Evolutionary conservation across 2,888 invertebrate species (phyloP), one percentile per base, ranked within the genome.

Genomic region (Phortica magna): DNA sequence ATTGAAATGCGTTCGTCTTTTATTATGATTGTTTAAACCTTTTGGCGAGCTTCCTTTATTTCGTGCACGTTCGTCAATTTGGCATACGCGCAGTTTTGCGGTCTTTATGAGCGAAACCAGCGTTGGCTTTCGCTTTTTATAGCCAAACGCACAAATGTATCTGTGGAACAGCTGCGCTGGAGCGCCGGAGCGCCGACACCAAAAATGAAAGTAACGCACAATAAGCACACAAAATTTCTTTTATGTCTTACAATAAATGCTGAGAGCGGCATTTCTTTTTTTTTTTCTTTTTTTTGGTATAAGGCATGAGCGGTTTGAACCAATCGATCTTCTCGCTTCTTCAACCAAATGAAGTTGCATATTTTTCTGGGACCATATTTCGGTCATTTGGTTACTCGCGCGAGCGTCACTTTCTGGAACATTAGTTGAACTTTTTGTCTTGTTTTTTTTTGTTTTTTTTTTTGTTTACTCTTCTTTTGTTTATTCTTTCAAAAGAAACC

Each of bases 71-170:
- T 74, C 55, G 74, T 53, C 12, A 57, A 59, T 55, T 71, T 71
- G 53, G 70, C 70, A 82, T 87, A 84, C 88, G 82, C 81, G 83
- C 84, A 83, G 83, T 88, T 88, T 86, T 84, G 83, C 82, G 81
- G 84, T 85, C 87, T 87, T 84, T 89, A 85, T 89, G 88, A 89
- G 89, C 89, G 77, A 88, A 88, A 85, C 85, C 81, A 83, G 79
- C 81, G 82, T 76, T 78, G 82, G 84, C 84, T 83, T 84, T 84
- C 83, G 89, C 87, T 88, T 89, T 88, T 89, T 88, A 88, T 88
- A 88, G 84, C 80, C 61, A 55, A 48, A 31, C n/a, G 64, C 76
- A 73, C 59, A 67, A 39, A 77, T 43, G n/a, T 43, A 70, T 19
- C 78, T 70, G 22, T 43, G 22, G 43, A n/a, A 71, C 55, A 55